Evolutionary conservation across 2,797 vertebrate species (phyloP).

Genomic region (Molossus molossus): DNA sequence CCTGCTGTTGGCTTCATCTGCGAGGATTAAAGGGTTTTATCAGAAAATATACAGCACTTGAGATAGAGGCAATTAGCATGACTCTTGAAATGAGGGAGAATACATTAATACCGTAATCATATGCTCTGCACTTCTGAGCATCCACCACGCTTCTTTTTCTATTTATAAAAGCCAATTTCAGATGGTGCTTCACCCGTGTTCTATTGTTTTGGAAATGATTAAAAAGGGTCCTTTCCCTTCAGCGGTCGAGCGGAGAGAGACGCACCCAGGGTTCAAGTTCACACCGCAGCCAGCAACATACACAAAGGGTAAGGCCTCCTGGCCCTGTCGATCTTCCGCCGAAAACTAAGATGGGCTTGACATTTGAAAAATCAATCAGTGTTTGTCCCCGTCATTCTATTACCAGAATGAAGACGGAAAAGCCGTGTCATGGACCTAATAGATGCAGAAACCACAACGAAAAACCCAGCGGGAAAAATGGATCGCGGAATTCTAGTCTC

Average conservation of each 20-base stretch:
- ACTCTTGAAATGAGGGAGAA: not conserved
- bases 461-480: not conserved
- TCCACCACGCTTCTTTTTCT: no score
- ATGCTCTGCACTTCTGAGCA: accelerated
- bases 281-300: no score
- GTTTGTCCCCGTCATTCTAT: not conserved
- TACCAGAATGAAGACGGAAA: not conserved
- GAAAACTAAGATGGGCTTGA: not conserved
- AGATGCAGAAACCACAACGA: not conserved
- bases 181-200: not conserved
- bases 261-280: no score
- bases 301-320: no score
- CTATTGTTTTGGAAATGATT: not conserved
- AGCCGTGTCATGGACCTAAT: no score
- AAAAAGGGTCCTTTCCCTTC: no score
- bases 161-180: not conserved
- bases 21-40: not conserved
- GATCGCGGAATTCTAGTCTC: no score
- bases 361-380: not conserved
- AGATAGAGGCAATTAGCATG: not conserved
- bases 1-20: accelerated
- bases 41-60: not conserved
- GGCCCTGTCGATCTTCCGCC: no score
- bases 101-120: not conserved
- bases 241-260: no score